Conservation (phyloP, 2,797 vertebrate species). For the Fundulus diaphanus region DNA sequence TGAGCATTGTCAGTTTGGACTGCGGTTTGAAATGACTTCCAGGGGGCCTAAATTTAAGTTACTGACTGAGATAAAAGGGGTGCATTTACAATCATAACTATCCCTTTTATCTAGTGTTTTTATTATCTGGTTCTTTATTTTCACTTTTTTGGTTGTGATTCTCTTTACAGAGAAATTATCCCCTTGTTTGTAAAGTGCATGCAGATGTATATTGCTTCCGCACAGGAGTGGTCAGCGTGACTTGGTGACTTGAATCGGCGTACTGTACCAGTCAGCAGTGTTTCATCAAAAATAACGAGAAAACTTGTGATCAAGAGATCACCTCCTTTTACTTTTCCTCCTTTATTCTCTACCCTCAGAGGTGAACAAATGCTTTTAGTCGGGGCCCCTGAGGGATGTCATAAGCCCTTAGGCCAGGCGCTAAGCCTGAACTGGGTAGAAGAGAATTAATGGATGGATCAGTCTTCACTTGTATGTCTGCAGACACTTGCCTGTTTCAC, state of each 20-base stretch:
- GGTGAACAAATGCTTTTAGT: constrained; percentile 33
- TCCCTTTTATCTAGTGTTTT: constrained; percentile 44
- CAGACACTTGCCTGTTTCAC: constrained; percentile 28
- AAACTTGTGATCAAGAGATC: constrained; percentile 35
- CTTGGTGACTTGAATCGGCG: constrained; percentile 12
- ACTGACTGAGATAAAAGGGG: constrained; percentile 46
- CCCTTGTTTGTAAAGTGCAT: constrained; percentile 8
- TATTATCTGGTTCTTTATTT: constrained; percentile 44
- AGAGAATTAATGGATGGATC: constrained; percentile 35
- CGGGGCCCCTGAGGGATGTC: constrained; percentile 27
- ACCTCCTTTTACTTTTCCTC: constrained; percentile 13
- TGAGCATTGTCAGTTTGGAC: constrained; percentile 84
- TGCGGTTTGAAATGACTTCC: constrained; percentile 83
- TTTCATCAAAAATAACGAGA: constrained; percentile 30
- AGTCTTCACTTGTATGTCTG: constrained; percentile 50
- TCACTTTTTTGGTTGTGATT: constrained; percentile 36
- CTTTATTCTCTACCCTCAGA: constrained; percentile 21
- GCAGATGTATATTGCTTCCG: background rate
- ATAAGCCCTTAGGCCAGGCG: constrained; percentile 48
- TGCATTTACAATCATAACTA: constrained; percentile 29
- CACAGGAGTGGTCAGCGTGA: constrained; percentile 5
- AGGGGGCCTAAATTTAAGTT: constrained; percentile 72
- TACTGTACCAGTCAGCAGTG: constrained; percentile 12
- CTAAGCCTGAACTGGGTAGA: constrained; percentile 30
- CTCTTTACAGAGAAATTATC: constrained; percentile 5